Evolutionary conservation across 2,888 invertebrate species (phyloP), one percentile per base, ranked within the genome.

Genomic region (Dynastes grantii): DNA sequence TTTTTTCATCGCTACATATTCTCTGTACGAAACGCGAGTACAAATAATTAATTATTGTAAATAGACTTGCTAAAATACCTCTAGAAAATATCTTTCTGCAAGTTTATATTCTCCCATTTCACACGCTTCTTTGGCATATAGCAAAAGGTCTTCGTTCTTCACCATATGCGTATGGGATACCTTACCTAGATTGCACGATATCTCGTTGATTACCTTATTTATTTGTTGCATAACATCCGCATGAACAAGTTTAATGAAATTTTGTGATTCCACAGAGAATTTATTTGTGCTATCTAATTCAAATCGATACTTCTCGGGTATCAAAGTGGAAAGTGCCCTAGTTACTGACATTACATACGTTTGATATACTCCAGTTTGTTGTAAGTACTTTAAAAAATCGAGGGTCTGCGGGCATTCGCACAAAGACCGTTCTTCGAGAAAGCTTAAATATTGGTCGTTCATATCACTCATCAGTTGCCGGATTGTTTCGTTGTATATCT

Each of bases 61-160:
- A 16, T 2, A 16, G 6, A 58, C 8, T 16, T 71, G 29, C 4
- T 5, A 16, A 27, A 63, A 53, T 83, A 87, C 87, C 81, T 88
- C 85, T 75, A 87, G 79, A 68, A 85, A 85, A 81, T 88, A 88
- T 81, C 85, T 83, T 73, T 87, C 85, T 0, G 89, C 88, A 51
- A 87, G 76, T 3, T 80, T 79, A 32, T 79, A 63, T 3, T 86
- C 85, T 13, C 83, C 83, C 67, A 87, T 78, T 80, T 87, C 88
- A n/a, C 83, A 78, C 2, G 88, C 88, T 83, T 89, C 89, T 80
- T 85, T 85, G 0, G 87, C 88, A 79, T 85, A 87, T 37, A 86
- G 85, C 8, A 86, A 80, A 3, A 83, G 80, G 67, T 37, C 68
- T 13, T 63, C 65, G 16, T 37, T 85, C 81, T 3, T 76, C 27